phyloP scores from a whole-genome alignment of 2,888 invertebrate species.

The Nomada hirtipes region DNA sequence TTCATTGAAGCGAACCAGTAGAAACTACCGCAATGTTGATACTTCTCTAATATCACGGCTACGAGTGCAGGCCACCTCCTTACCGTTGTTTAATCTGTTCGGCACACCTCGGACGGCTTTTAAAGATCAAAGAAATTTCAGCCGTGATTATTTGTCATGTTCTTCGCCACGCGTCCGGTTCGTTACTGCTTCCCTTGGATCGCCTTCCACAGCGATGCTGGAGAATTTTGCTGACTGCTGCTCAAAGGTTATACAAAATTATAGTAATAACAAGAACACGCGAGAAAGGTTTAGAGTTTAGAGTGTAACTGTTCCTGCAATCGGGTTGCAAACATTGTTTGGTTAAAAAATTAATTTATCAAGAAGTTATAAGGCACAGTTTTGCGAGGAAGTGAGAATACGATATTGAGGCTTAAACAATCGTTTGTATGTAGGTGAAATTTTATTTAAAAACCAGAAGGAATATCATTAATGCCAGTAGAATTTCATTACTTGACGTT shows the following conservation, averaged over 20 bases:
- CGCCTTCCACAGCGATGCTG: too few species aligned
- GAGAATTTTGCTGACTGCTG: background rate
- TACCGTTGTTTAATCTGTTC: slow-evolving; percentile 74
- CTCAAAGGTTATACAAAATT: background rate
- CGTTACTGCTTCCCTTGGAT: background rate
- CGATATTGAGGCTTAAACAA: too few species aligned
- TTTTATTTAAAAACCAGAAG: too few species aligned
- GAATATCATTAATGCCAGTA: too few species aligned
- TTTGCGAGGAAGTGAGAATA: too few species aligned
- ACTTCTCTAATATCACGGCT: slow-evolving; percentile 81
- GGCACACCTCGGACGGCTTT: slow-evolving; percentile 18
- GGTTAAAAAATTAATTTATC: too few species aligned
- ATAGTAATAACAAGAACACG: background rate
- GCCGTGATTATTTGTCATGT: background rate
- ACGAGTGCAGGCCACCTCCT: slow-evolving; percentile 79
- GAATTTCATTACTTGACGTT: too few species aligned
- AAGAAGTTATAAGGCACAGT: too few species aligned
- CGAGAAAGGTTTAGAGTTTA: too few species aligned
- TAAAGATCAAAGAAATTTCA: slow-evolving; percentile 11
- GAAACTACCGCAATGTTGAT: slow-evolving; percentile 78
- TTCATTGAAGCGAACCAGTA: slow-evolving; percentile 54
- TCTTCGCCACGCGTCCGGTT: accelerated
- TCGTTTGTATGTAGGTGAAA: too few species aligned
- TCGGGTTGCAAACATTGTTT: too few species aligned
- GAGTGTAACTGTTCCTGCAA: too few species aligned